Evolutionary conservation across 2,888 invertebrate species (phyloP), one percentile per base, ranked within the genome.

Genomic region (Drosophila kambysellisi): DNA sequence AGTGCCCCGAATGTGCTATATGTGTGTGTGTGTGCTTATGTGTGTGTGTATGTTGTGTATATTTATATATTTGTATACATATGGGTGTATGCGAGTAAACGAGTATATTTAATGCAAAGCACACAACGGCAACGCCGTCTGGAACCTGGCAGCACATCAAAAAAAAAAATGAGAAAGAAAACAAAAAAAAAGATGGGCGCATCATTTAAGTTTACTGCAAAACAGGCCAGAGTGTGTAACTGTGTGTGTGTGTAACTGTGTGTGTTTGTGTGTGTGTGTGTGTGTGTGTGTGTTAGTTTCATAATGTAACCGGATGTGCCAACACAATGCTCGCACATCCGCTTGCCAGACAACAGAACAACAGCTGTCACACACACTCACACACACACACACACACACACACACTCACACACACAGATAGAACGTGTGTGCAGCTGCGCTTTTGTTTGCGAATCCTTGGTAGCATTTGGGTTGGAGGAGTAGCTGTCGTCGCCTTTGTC

Each of bases 321-420:
- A 83, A 87, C 88, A 88, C 88, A 88, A 88, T 88, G 84, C 88
- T 83, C 81, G 89, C 86, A 89, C 88, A 89, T 88, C 88, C 88
- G 89, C 81, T 83, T 70, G 71, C 76, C 81, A 85, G 84, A 87
- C 85, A 84, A 82, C 84, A 87, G 81, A 74, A 85, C 87, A 85
- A 83, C 85, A 85, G 83, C 87, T 88, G 87, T 86, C 87, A 84
- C 72, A 86, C 53, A 84, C 88, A 85, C 66, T 62, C 69, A 51
- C 32, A 70, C 56, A 25, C 25, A 25, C 15, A 52, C 7, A 30
- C 5, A 32, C 25, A 25, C 64, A 72, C 46, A 65, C 61, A 51
- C 30, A 60, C 30, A 63, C 72, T 68, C 60, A 70, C 57, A 46
- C 11, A 37, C 8, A 32, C 6, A 32, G 50, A 29, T 15, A 51